Percentiles rank a stretch among this genome's conserved stretches.
phyloP scores from a whole-genome alignment of 2,888 invertebrate species.

The Catotricha subobsoleta region DNA sequence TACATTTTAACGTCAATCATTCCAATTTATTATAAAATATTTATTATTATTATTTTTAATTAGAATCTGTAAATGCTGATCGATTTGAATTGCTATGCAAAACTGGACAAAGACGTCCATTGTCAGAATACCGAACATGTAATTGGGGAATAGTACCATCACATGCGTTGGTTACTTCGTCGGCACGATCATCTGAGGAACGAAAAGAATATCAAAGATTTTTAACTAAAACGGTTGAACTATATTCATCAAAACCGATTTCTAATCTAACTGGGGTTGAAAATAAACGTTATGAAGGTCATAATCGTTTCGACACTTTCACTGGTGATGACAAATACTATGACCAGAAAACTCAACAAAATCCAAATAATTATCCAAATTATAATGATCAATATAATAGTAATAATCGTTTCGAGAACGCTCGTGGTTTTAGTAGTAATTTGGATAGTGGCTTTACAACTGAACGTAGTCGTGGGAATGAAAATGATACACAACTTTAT shows the following conservation, averaged over 20 bases:
- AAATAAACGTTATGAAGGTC: conserved; percentile 6
- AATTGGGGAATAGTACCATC: conserved; percentile 77
- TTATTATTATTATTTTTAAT: conserved; percentile 8
- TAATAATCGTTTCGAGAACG: conserved; percentile 12
- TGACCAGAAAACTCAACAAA: background rate
- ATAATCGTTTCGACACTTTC: conserved; percentile 4
- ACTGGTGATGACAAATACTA: conserved; percentile 5
- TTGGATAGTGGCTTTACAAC: conserved; percentile 21
- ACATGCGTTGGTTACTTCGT: conserved; percentile 71
- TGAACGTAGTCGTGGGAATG: conserved; percentile 7
- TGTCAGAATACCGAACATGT: conserved; percentile 53
- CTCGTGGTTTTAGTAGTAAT: conserved; percentile 16
- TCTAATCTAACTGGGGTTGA: background rate
- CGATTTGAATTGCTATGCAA: conserved; percentile 65
- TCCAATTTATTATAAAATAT: background rate
- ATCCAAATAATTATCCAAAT: conserved; percentile 12
- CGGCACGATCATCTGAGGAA: conserved; percentile 38
- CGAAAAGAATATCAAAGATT: conserved; percentile 43
- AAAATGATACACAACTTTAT: conserved; percentile 19
- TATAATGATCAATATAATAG: conserved; percentile 19
- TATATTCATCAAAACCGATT: conserved; percentile 30
- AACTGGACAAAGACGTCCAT: conserved; percentile 50
- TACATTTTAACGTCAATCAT: too few relatives aligned
- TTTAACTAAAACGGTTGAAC: conserved; percentile 39
- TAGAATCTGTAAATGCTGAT: conserved; percentile 45